Evolutionary conservation across 1,140 invertebrate species (phyloP), one percentile per base, ranked within the genome.

Genomic region (Ostrea denselamellosa): DNA sequence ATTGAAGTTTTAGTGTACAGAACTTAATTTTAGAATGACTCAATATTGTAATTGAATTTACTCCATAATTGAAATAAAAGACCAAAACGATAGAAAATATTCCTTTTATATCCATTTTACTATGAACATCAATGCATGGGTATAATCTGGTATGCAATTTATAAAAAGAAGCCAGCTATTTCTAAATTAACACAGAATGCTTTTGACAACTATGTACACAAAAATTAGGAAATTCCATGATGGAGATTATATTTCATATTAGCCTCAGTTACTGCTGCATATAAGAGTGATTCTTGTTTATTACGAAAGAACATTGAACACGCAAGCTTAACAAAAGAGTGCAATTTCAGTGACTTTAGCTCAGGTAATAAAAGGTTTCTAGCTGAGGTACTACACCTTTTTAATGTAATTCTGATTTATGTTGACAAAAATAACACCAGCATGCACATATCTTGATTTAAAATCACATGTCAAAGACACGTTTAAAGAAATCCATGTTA

Each of bases 391-490:
- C 68, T 77, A 77, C 68, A 77, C 68, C 68, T 77, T 77, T 77
- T 12, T 77, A 17, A 28, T 77, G 25, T 77, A 25, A 14, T 28
- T 77, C 25, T 25, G 68, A 77, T 77, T 77, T 25, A 77, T 28
- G 68, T 25, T 8, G 28, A 77, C 68, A 77, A 77, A 28, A 28
- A 28, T 77, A 77, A 34, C 68, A 77, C 68, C 68, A 77, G 68
- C 68, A 77, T 77, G 22, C 68, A 77, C 8, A 25, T 77, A 77
- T 77, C 68, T 77, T 25, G 68, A 14, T 28, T 77, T 77, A 77
- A 77, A 77, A 77, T 77, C 68, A 25, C 68, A 77, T 77, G 68
- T 77, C 68, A 77, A 9, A 25, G 28, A 34, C 22, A 77, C 68
- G 28, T 77, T 62, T 14, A 25, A 25, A 77, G 68, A 77, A 77